Conservation (phyloP, 1,140 invertebrate species). For the Aphidius ervi region DNA sequence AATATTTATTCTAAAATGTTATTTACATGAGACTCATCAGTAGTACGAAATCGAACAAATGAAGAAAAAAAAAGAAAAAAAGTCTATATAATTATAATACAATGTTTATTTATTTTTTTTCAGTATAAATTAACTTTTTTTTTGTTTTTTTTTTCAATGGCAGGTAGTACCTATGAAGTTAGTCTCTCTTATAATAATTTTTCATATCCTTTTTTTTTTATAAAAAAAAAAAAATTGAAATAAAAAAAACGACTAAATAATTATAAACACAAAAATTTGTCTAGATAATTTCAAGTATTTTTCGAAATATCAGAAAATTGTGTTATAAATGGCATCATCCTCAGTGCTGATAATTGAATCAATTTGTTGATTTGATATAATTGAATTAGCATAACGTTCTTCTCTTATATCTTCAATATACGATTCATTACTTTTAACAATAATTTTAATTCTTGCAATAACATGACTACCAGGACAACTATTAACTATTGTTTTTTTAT, state of each 20-base stretch:
- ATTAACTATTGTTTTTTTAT: constrained; percentile 17
- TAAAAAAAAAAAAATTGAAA: constrained; percentile 3
- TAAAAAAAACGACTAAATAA: constrained; percentile 3
- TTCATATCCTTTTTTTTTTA: not conserved
- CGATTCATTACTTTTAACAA: constrained; percentile 39
- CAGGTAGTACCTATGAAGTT: too few relatives aligned
- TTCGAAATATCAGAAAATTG: constrained; percentile 39
- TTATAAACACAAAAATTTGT: constrained; percentile 1
- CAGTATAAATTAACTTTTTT: too few relatives aligned
- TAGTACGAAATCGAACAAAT: too few relatives aligned
- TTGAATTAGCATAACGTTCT: constrained; percentile 42
- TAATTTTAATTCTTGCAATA: constrained; percentile 48
- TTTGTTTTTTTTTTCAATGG: too few relatives aligned
- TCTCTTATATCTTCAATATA: constrained; percentile 19
- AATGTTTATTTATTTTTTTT: too few relatives aligned
- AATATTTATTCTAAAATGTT: too few relatives aligned
- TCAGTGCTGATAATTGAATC: constrained; percentile 45
- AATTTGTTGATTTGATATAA: constrained; percentile 39
- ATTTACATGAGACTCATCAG: too few relatives aligned
- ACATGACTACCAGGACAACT: constrained; percentile 45
- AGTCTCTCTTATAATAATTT: too few relatives aligned
- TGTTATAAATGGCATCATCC: constrained; percentile 49
- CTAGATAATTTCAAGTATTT: too few relatives aligned
- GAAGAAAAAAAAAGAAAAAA: too few relatives aligned
- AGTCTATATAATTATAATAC: too few relatives aligned